Percentiles rank a stretch among this genome's conserved stretches.
Conservation (phyloP, 1,140 invertebrate species). For the Camponotus floridanus region DNA sequence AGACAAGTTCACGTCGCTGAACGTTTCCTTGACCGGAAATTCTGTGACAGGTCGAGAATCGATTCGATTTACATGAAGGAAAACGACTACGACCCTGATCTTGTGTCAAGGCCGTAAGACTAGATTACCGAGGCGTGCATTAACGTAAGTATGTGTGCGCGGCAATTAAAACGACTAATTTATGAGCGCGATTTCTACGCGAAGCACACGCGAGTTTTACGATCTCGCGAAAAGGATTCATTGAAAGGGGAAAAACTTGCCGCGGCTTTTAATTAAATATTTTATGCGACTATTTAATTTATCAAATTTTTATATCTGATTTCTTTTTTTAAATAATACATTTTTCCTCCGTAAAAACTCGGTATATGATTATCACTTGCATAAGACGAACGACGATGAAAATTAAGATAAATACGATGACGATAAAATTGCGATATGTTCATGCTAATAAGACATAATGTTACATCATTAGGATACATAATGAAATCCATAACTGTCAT, state of each 20-base stretch:
- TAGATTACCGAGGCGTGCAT: constrained; percentile 51
- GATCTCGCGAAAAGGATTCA: neutral
- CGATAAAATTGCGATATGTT: neutral
- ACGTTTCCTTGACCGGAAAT: constrained; percentile 19
- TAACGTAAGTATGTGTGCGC: constrained; percentile 14
- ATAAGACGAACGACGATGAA: neutral
- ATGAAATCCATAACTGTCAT: neutral
- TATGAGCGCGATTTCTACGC: neutral
- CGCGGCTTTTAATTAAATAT: no score
- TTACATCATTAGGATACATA: neutral
- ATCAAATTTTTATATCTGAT: no score
- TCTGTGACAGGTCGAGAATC: neutral
- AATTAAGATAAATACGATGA: neutral
- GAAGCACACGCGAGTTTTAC: neutral
- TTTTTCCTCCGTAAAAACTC: no score
- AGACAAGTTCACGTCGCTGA: neutral
- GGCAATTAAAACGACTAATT: constrained; percentile 66
- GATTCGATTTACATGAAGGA: constrained; percentile 30
- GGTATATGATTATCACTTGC: no score
- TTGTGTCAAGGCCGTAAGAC: constrained; percentile 55
- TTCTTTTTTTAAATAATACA: no score
- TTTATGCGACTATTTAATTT: no score
- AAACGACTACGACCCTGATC: constrained; percentile 21
- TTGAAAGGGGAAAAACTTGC: neutral
- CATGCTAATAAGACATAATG: neutral